These are phyloP conservation scores for Macrotus californicus DNA, from an alignment of 2,113 vertebrate species.

Conservation along the genomic window DNA sequence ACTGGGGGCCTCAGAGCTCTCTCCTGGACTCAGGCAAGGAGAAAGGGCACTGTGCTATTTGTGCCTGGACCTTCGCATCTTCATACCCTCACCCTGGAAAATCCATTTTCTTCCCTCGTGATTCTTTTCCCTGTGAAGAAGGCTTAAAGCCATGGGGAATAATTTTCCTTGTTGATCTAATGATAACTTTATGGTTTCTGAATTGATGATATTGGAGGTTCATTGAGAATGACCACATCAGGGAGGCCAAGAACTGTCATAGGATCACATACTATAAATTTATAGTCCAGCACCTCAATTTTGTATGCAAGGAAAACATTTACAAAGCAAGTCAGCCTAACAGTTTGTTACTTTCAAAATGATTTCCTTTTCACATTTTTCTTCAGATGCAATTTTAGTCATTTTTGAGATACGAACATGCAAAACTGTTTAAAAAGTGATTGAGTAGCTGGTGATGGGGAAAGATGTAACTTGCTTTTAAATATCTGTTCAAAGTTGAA, in stretches of 20 bases:
- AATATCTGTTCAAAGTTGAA: neutral
- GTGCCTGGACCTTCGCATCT: neutral
- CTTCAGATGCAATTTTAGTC: neutral
- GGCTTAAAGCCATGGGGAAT: neutral
- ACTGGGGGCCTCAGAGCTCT: neutral
- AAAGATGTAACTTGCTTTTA: neutral
- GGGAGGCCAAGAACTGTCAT: neutral
- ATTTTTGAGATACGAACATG: neutral
- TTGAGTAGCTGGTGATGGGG: neutral
- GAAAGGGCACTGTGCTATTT: neutral
- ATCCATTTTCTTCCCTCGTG: neutral
- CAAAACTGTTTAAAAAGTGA: neutral
- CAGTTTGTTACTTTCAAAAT: slow-evolving; percentile 4
- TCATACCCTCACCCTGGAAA: neutral
- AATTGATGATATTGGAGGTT: neutral
- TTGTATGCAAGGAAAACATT: neutral
- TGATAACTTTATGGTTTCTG: neutral
- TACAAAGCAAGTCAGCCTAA: neutral
- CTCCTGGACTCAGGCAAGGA: neutral
- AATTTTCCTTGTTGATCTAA: neutral
- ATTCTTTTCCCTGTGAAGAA: neutral
- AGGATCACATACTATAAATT: neutral
- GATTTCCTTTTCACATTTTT: neutral
- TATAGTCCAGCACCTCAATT: neutral
- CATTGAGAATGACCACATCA: neutral